These are phyloP conservation scores for Chromoteleia sp. DNA, from an alignment of 2,888 invertebrate species.

Conservation along the genomic window DNA sequence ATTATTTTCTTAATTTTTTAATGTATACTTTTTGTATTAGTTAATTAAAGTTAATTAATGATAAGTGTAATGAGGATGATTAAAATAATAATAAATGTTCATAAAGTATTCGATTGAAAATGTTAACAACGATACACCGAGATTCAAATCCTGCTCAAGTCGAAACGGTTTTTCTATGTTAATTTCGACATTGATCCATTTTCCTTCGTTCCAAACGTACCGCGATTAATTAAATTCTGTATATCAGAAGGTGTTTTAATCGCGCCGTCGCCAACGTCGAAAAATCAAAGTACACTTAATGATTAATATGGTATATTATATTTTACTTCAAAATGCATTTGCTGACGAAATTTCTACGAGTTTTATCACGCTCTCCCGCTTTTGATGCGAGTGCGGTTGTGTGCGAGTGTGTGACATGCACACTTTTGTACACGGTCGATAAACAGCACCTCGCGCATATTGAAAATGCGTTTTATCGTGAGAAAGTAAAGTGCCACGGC, in stretches of 20 bases:
- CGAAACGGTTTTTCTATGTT: too few relatives aligned
- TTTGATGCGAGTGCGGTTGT: conserved; percentile 39
- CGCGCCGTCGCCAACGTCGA: conserved; percentile 23
- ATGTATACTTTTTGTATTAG: too few relatives aligned
- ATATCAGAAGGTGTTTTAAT: conserved; percentile 39
- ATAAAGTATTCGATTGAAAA: too few relatives aligned
- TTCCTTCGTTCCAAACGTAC: background rate
- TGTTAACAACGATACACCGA: too few relatives aligned
- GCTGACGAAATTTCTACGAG: conserved; percentile 65
- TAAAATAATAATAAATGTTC: too few relatives aligned
- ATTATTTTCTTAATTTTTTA: too few relatives aligned
- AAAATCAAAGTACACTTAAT: conserved; percentile 11
- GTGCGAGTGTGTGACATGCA: conserved; percentile 61
- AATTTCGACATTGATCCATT: too few relatives aligned
- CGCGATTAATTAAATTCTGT: background rate
- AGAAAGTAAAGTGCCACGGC: conserved; percentile 49
- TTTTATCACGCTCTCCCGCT: conserved; percentile 71
- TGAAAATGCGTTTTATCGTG: conserved; percentile 71
- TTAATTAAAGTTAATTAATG: too few relatives aligned
- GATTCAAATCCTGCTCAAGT: too few relatives aligned
- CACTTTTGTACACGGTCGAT: conserved; percentile 72
- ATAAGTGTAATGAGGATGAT: too few relatives aligned
- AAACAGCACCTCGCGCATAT: conserved; percentile 70
- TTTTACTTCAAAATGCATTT: conserved; percentile 54
- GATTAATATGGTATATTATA: conserved; percentile 40